phyloP scores from a whole-genome alignment of 2,888 invertebrate species.

The Eurytoma californica region DNA sequence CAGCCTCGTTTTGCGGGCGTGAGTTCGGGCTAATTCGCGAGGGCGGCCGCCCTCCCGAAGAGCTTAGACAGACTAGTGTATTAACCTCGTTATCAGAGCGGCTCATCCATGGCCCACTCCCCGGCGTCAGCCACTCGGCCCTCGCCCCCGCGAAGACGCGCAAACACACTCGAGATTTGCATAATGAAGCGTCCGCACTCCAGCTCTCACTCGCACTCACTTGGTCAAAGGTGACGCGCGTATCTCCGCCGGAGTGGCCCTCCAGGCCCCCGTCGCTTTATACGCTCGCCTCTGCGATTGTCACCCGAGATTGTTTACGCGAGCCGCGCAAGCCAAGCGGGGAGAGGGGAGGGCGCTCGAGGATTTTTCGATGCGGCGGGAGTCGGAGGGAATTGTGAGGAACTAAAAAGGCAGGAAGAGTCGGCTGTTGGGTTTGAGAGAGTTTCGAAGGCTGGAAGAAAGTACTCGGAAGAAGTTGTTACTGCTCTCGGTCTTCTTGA shows the following conservation, averaged over 20 bases:
- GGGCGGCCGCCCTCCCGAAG: conserved; percentile 1
- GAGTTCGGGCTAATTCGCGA: conserved; percentile 12
- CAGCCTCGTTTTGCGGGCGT: not conserved
- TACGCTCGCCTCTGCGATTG: not conserved
- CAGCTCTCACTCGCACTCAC: not conserved
- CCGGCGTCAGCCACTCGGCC: not conserved
- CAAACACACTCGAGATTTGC: conserved; percentile 53
- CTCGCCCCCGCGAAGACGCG: conserved; percentile 26
- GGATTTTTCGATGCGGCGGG: no score
- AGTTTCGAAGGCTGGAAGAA: no score
- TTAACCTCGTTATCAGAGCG: conserved; percentile 35
- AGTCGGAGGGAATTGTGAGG: not conserved
- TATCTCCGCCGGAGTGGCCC: not conserved
- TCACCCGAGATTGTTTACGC: no score
- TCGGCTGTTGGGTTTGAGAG: no score
- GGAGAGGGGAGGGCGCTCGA: no score
- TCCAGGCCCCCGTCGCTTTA: not conserved
- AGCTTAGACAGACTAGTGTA: conserved; percentile 18
- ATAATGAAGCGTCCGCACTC: conserved; percentile 48
- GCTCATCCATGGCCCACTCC: conserved; percentile 7
- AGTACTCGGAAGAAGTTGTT: no score
- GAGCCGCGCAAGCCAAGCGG: no score
- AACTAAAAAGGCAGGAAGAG: not conserved
- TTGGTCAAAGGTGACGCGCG: conserved; percentile 28
- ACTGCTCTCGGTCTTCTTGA: not conserved